Percentiles rank a stretch among this genome's conserved stretches.
These are phyloP conservation scores for Xanthostigma xanthostigma DNA, from an alignment of 2,888 invertebrate genomes.

Conservation along the genomic window DNA sequence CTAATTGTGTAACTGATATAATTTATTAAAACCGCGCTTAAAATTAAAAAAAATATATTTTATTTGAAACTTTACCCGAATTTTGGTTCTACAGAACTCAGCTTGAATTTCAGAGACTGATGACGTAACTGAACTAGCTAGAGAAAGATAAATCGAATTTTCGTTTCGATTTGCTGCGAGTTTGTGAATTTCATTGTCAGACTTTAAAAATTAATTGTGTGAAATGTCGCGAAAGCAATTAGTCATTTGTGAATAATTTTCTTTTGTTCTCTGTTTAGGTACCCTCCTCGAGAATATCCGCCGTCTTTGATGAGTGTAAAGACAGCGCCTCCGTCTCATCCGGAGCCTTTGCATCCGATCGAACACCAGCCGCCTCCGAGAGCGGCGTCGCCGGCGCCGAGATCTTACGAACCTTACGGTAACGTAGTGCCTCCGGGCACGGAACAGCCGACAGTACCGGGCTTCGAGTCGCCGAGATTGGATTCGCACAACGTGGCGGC, in stretches of 20 bases:
- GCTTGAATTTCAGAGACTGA: no score
- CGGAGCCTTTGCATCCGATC: constrained; percentile 17
- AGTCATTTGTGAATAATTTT: constrained; percentile 5
- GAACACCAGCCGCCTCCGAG: not conserved
- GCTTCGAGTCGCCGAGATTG: constrained; percentile 41
- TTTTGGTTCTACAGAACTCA: no score
- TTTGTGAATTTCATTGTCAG: no score
- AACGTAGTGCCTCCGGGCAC: constrained; percentile 46
- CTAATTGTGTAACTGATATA: no score
- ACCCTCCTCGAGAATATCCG: constrained; percentile 17
- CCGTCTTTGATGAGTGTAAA: constrained; percentile 11
- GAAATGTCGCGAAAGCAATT: not conserved
- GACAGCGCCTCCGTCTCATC: constrained; percentile 11
- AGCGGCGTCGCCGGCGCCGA: constrained; percentile 16
- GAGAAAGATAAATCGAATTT: no score
- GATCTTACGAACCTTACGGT: constrained; percentile 26
- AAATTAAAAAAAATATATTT: no score
- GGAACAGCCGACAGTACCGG: constrained; percentile 44
- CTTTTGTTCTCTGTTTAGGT: constrained; percentile 21
- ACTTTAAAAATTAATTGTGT: no score
- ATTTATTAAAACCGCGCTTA: no score
- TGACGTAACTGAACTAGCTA: no score
- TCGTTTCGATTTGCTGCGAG: no score
- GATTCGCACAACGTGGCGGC: constrained; percentile 19
- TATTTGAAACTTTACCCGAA: no score